Evolutionary conservation across 2,888 invertebrate species (phyloP), one percentile per base, ranked within the genome.

Genomic region (Ametastegia equiseti): DNA sequence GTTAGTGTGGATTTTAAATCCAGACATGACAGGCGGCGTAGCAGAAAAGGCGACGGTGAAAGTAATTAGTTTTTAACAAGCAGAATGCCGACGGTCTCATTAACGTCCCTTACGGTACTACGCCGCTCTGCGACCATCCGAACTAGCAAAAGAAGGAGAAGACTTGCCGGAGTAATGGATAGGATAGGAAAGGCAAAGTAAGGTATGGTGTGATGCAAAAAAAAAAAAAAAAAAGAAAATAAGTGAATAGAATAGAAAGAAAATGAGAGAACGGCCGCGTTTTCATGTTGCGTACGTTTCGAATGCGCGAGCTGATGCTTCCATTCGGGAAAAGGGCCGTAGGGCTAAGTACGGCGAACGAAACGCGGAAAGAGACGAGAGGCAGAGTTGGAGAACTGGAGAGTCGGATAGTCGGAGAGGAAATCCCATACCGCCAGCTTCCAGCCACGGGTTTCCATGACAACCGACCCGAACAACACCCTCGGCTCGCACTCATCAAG

Each of bases 391-490:
- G 69, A 85, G 85, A 86, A 85, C 33, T 33, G 13, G 63, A 78
- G 50, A 57, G 63, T 45, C 65, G 36, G 69, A 83, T 79, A 84
- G 85, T 83, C 83, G 85, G 83, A 85, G 86, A 86, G 86, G 80
- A n/a, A n/a, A 84, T 83, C 85, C 80, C 80, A 81, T 78, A 42
- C 78, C 63, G 50, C 54, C 54, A 83, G 81, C 81, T 80, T 81
- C 80, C 69, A 83, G 78, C 87, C 88, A 85, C 84, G 84, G 83
- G 86, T 89, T 84, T 82, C 88, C 89, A 91, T 91, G 89, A 90
- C 87, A 90, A 91, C 91, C 89, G 88, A 88, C 88, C 88, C 88
- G 78, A 78, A 78, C 78, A 78, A 78, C 78, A 78, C 78, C 78
- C 78, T 78, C 88, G 88, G 23, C 54, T 73, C 63, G 42, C 77